Base-by-base conservation (phyloP, 2,113 vertebrate species). In the Ptychochromis oligacanthus region DNA sequence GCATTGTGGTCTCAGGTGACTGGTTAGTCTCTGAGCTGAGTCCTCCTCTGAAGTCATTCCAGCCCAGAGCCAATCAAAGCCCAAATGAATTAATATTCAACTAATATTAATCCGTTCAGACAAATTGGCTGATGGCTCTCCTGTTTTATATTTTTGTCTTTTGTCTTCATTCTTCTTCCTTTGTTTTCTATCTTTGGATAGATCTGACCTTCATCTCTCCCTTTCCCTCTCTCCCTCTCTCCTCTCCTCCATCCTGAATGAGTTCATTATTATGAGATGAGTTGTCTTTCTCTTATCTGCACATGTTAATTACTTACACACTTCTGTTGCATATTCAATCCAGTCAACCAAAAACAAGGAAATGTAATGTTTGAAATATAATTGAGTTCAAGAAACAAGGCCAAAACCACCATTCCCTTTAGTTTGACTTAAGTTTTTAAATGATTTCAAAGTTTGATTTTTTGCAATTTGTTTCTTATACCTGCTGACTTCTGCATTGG, bases 251-350 rank as follows among this genome's bases (percentile, higher is more conserved):
- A 96, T 96, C 93, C 94, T 96, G 86, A 96, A 94, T 96, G 87
- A 96, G 95, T 96, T 96, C 93, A 93, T 96, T 96, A 95, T 94
- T 95, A 93, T 84, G 77, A 95, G 93, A 96, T 96, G 93, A 95
- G 95, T 96, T 96, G 95, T 95, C 89, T 95, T 96, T 95, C 93
- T 96, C 93, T 94, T 96, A 95, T 93, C 91, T 94, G 94, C 95
- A 96, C 95, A 95, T 95, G 93, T 96, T 95, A 94, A 91, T 95
- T 95, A 96, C 81, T 88, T 91, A 93, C 92, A 92, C 93, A 95
- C 93, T 96, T 96, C 90, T 95, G 94, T 96, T 96, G 94, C 94
- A 93, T 95, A 95, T 93, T 94, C 93, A 92, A 87, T 95, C 91
- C 92, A 94, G 93, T 91, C 93, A 92, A 94, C 90, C 91, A 93